Evolutionary conservation across 2,113 vertebrate genomes (phyloP).

Genomic region (Sisor rabdophorus): DNA sequence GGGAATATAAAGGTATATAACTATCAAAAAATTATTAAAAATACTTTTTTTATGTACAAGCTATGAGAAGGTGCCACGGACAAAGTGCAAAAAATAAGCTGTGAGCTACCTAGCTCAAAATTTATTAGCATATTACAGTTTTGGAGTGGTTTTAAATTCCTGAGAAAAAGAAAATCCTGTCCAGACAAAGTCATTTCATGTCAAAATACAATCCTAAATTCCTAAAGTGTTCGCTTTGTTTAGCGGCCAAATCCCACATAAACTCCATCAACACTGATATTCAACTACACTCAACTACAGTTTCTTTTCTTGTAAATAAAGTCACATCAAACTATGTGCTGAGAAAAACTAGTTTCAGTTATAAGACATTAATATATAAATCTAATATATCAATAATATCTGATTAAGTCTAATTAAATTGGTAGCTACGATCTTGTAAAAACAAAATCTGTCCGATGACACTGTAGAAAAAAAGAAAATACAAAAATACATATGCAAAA

Average conservation of each 20-base stretch:
- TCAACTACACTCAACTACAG: neutral
- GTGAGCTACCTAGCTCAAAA: neutral
- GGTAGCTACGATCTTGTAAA: constrained; percentile 4
- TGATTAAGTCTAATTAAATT: neutral
- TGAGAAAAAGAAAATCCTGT: constrained; percentile 7
- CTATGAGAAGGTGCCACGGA: no score
- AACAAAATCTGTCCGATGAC: no score
- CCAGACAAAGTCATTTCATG: neutral
- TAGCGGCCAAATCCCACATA: neutral
- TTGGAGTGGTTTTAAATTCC: neutral
- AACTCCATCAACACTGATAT: neutral
- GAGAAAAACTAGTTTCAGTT: neutral
- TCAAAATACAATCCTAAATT: neutral
- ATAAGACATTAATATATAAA: no score
- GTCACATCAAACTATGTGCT: neutral
- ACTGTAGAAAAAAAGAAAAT: no score
- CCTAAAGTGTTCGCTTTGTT: neutral
- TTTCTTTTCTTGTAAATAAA: neutral
- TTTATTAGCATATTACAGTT: neutral
- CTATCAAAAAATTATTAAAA: neutral
- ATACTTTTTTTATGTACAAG: neutral
- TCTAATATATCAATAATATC: no score
- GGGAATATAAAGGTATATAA: neutral
- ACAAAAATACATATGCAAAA: no score
- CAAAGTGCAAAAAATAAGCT: no score